Conservation (phyloP, 2,888 invertebrate species). For the Blomia tropicalis region DNA sequence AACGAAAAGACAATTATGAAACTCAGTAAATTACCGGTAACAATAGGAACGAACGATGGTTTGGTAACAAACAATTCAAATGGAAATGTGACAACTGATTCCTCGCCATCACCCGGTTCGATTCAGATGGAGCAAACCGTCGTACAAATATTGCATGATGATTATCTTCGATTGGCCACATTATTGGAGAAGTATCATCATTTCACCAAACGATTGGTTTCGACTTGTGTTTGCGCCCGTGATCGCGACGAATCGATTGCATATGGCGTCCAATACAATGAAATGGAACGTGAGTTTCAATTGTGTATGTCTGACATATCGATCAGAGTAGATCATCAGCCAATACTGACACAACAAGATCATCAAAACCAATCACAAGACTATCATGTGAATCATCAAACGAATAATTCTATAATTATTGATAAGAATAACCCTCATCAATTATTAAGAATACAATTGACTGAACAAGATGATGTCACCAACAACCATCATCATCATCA, state of each 20-base stretch:
- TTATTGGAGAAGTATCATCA: not conserved
- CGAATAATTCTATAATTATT: not conserved
- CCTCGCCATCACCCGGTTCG: too few relatives aligned
- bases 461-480: not conserved
- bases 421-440: not conserved
- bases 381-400: not conserved
- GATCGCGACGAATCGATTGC: not conserved
- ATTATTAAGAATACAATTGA: not conserved
- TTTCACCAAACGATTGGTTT: not conserved
- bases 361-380: too few relatives aligned
- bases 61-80: too few relatives aligned
- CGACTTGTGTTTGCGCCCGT: not conserved
- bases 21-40: too few relatives aligned
- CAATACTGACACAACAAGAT: too few relatives aligned
- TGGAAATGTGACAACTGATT: too few relatives aligned
- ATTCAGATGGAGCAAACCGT: too few relatives aligned
- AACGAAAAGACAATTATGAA: too few relatives aligned
- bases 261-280: not conserved
- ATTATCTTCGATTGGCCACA: not conserved
- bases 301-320: not conserved
- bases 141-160: not conserved
- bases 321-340: too few relatives aligned
- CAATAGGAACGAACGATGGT: too few relatives aligned
- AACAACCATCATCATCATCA: not conserved
- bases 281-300: slow-evolving; percentile 1